Conservation (phyloP, 2,888 invertebrate genomes). For the Osedax fenrisi region DNA sequence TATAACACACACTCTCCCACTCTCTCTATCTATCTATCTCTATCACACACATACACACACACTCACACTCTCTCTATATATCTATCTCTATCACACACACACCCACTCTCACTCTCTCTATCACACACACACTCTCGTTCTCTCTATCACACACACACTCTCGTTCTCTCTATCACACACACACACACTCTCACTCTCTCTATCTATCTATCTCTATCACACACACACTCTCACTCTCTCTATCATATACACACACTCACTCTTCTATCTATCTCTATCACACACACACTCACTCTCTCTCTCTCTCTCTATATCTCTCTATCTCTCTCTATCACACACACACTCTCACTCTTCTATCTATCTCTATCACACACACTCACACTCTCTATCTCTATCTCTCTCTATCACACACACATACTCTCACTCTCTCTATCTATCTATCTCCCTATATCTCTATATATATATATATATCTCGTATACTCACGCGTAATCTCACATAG, state of each 20-base stretch:
- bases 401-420: no score
- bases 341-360: not conserved
- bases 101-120: not conserved
- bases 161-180: not conserved
- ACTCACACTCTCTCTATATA: not conserved
- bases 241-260: not conserved
- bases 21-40: not conserved
- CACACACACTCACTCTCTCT: not conserved
- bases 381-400: no score
- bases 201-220: not conserved
- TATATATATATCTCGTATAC: no score
- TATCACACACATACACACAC: not conserved
- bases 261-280: not conserved
- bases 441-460: no score
- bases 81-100: not conserved
- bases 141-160: not conserved
- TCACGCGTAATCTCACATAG: no score
- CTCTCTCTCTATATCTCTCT: not conserved
- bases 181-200: not conserved
- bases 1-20: not conserved
- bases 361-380: no score
- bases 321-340: not conserved
- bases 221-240: not conserved
- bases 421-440: no score
- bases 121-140: not conserved